These are phyloP conservation scores for Limulus polyphemus DNA, from an alignment of 2,888 invertebrate genomes.

Conservation along the genomic window DNA sequence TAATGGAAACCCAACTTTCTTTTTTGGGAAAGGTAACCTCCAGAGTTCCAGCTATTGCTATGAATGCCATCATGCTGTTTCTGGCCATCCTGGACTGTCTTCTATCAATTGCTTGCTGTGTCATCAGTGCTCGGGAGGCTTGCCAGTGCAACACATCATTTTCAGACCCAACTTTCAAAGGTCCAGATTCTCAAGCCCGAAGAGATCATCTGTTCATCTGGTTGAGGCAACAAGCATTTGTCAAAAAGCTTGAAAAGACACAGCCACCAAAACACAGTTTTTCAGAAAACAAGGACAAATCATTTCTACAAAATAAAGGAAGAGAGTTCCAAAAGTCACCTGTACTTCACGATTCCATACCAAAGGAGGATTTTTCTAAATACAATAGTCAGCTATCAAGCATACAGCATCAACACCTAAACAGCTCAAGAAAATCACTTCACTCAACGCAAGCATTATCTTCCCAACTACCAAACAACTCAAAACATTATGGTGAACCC, in stretches of 20 bases:
- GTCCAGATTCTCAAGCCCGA: conserved; percentile 27
- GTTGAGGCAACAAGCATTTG: conserved; percentile 27
- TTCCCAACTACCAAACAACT: too few species aligned
- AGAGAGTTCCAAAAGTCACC: too few species aligned
- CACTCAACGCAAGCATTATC: too few species aligned
- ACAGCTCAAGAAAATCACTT: too few species aligned
- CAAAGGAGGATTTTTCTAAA: too few species aligned
- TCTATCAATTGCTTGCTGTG: conserved; percentile 26
- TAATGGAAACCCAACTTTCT: conserved; percentile 26
- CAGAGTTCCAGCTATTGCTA: conserved; percentile 31
- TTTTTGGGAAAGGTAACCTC: conserved; percentile 25
- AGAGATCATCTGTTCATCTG: conserved; percentile 29
- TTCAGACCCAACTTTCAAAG: conserved; percentile 14
- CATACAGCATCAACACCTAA: too few species aligned
- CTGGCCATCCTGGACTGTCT: conserved; percentile 32
- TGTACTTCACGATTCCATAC: too few species aligned
- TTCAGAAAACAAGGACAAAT: too few species aligned
- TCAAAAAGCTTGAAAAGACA: conserved; percentile 3
- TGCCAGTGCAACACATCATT: conserved; percentile 23
- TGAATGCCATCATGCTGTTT: conserved; percentile 36
- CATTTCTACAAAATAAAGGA: too few species aligned
- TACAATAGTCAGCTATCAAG: too few species aligned
- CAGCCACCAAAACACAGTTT: too few species aligned
- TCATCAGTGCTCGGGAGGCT: conserved; percentile 27
- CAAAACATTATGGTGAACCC: too few species aligned